Percentiles rank a stretch among this genome's conserved stretches.
Evolutionary conservation across 2,113 vertebrate genomes (phyloP).

Genomic region (Laticauda laticaudata): DNA sequence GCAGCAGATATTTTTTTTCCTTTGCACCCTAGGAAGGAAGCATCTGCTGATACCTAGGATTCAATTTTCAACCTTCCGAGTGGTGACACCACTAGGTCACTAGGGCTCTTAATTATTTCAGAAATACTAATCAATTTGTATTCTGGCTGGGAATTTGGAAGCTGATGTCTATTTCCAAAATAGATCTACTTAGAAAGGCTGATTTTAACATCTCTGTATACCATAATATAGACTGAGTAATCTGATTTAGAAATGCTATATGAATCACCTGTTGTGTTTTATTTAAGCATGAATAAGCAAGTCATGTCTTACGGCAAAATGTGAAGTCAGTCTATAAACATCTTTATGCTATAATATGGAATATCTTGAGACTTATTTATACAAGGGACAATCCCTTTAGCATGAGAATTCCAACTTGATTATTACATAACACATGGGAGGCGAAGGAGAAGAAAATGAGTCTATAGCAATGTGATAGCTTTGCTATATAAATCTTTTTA

Average conservation of each 20-base stretch:
- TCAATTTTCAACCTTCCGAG: background rate
- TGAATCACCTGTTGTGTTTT: background rate
- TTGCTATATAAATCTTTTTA: background rate
- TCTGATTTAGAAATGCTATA: background rate
- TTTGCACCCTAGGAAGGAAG: background rate
- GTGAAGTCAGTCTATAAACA: background rate
- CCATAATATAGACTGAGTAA: background rate
- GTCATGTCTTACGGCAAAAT: background rate
- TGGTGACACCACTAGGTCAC: background rate
- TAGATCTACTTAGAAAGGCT: background rate
- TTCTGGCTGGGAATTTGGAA: background rate
- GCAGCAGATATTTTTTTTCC: background rate
- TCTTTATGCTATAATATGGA: background rate
- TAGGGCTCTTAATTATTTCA: background rate
- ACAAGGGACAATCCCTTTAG: background rate
- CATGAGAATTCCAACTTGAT: background rate
- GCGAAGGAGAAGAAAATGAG: background rate
- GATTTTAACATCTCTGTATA: background rate
- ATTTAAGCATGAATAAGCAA: background rate
- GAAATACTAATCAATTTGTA: background rate
- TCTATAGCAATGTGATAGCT: background rate
- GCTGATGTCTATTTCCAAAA: background rate
- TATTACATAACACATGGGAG: background rate
- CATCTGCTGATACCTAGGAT: background rate
- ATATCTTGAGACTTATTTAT: background rate